Base-by-base conservation (phyloP, 2,888 invertebrate genomes). In the Ectropis crepuscularia region DNA sequence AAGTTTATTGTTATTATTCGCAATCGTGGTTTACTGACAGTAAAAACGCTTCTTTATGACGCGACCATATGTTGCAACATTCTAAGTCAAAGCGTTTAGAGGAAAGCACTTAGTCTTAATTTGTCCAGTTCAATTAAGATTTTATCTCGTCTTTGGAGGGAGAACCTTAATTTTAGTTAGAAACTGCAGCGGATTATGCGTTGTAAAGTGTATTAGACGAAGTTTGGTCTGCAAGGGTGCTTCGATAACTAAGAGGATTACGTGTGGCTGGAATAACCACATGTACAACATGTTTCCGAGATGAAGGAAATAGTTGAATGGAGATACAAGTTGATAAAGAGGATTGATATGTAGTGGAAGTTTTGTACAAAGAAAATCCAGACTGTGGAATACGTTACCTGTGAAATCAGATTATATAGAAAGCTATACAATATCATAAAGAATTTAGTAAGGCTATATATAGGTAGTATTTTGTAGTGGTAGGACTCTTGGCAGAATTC, bases 171-270 rank as follows among this genome's bases (percentile, higher is more conserved):
- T 84, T 83, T 79, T 77, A 78, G 75, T 77, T 70, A 70, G 71
- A 70, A 68, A 67, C 67, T 75, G 74, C 77, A 79, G 76, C 72
- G 74, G 72, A 78, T 80, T 79, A 78, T 82, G 78, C 78, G 75
- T 77, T 78, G 80, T 75, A 79, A 80, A 82, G 81, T 86, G 85
- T 85, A 83, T 87, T 83, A 85, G 80, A 84, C 81, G 78, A 85
- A 87, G 82, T 88, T 87, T 76, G 76, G 77, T 75, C 74, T 64
- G 60, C 63, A 72, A 69, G 73, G 73, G 70, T 74, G 77, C 73
- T 71, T 80, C 83, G 78, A 82, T 85, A 78, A 74, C 70, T 68
- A 72, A 68, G 57, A 60, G 16, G 70, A 66, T 61, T 2, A 57
- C 53, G 46, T 47, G 6, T 4, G 5, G 43, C 80, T 85, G 73